phyloP scores from a whole-genome alignment of 2,888 invertebrate species.

The Heliothis peltigera region DNA sequence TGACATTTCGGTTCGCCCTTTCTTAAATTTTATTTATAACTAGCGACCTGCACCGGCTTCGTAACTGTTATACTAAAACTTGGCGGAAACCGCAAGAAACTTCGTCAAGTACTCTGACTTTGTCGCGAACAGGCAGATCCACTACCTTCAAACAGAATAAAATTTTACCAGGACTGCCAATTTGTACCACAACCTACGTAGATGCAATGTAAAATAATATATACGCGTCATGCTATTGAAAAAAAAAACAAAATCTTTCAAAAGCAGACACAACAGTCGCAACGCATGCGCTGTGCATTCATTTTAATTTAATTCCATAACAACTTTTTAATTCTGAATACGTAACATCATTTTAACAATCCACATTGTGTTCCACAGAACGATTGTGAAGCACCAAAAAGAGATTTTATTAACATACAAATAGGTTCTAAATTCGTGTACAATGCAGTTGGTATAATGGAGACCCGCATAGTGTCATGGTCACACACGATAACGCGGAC shows the following conservation, averaged over 20 bases:
- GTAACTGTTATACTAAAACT: no score
- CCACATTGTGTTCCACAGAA: not conserved
- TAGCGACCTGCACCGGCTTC: no score
- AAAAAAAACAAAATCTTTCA: conserved; percentile 21
- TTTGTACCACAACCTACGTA: no score
- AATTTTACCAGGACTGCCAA: no score
- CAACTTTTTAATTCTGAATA: conserved; percentile 21
- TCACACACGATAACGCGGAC: conserved; percentile 75
- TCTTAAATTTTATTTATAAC: no score
- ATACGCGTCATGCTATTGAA: not conserved
- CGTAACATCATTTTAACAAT: not conserved
- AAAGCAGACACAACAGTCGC: not conserved
- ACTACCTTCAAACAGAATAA: no score
- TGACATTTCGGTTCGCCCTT: no score
- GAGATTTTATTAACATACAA: conserved; percentile 38
- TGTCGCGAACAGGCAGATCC: no score
- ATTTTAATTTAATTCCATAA: conserved; percentile 30
- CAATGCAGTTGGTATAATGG: conserved; percentile 66
- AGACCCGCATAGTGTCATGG: conserved; percentile 79
- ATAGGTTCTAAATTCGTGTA: conserved; percentile 37
- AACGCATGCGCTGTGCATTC: conserved; percentile 28
- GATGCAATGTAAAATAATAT: no score
- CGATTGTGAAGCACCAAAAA: conserved; percentile 25
- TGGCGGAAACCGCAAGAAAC: no score
- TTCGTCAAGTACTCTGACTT: no score